Percentiles rank a stretch among this genome's conserved stretches.
These are phyloP conservation scores for Myotis brandtii DNA, from an alignment of 2,113 vertebrate species.

Conservation along the genomic window DNA sequence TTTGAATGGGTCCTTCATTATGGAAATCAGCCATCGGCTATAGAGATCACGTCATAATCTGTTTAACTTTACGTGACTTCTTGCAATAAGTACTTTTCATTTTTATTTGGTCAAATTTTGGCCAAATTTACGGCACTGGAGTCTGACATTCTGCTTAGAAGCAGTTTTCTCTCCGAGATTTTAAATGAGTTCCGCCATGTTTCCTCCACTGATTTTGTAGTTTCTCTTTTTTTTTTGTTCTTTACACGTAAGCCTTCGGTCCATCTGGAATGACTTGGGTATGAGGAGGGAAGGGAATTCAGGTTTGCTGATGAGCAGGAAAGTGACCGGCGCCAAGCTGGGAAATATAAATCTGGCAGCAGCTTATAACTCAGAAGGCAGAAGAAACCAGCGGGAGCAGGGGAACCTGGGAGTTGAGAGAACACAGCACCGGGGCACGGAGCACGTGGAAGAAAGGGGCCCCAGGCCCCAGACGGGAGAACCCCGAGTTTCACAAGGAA, in stretches of 20 bases:
- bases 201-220: constrained; percentile 7
- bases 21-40: background rate
- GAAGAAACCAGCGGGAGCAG: background rate
- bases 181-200: constrained; percentile 25
- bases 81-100: background rate
- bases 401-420: background rate
- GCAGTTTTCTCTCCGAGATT: background rate
- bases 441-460: background rate
- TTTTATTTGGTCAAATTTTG: constrained; percentile 44
- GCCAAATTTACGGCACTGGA: background rate
- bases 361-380: constrained; percentile 36
- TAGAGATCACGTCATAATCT: background rate
- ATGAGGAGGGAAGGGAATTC: constrained; percentile 40
- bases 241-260: background rate
- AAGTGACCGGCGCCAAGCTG: constrained; percentile 19
- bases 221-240: background rate
- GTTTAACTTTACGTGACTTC: background rate
- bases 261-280: constrained; percentile 63
- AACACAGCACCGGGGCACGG: accelerated
- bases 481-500: background rate
- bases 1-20: background rate
- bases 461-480: accelerated
- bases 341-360: constrained; percentile 58
- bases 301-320: constrained; percentile 8
- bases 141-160: background rate